Evolutionary conservation across 2,888 invertebrate genomes (phyloP).

Genomic region (Cryptosula pallasiana): DNA sequence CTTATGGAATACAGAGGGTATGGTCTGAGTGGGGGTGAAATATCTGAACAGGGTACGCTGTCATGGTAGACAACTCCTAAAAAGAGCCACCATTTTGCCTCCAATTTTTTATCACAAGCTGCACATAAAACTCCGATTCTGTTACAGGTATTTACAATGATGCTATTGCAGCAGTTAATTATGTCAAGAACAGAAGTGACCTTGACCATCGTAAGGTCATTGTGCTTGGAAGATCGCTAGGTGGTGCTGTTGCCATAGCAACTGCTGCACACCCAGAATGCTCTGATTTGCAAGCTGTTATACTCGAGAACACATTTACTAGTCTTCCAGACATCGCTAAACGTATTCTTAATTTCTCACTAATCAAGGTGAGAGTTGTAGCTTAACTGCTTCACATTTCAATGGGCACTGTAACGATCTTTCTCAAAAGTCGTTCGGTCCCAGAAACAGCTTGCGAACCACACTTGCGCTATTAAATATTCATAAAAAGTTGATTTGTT

Average conservation of each 20-base stretch:
- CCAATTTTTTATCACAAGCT: no score
- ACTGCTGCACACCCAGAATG: constrained; percentile 72
- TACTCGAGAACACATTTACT: constrained; percentile 92
- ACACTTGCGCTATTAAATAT: no score
- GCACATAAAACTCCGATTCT: no score
- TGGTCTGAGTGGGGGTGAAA: constrained; percentile 79
- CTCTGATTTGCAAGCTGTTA: constrained; percentile 73
- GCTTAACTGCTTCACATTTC: no score
- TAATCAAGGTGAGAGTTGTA: constrained; percentile 62
- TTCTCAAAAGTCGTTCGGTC: no score
- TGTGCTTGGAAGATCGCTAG: constrained; percentile 77
- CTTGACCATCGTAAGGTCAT: constrained; percentile 79
- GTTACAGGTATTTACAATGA: constrained; percentile 69
- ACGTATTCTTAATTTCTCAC: constrained; percentile 69
- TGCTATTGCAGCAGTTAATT: constrained; percentile 80
- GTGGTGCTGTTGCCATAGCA: constrained; percentile 88
- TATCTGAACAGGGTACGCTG: constrained; percentile 71
- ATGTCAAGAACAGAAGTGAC: constrained; percentile 72
- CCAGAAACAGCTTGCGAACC: no score
- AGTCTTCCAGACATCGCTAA: constrained; percentile 88
- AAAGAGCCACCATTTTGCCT: no score
- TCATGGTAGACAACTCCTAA: no score
- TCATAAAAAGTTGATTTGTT: no score
- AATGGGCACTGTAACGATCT: no score
- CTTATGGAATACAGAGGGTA: constrained; percentile 94